Evolutionary conservation across 2,888 invertebrate genomes (phyloP).

Genomic region (Perizoma flavofasciatum): DNA sequence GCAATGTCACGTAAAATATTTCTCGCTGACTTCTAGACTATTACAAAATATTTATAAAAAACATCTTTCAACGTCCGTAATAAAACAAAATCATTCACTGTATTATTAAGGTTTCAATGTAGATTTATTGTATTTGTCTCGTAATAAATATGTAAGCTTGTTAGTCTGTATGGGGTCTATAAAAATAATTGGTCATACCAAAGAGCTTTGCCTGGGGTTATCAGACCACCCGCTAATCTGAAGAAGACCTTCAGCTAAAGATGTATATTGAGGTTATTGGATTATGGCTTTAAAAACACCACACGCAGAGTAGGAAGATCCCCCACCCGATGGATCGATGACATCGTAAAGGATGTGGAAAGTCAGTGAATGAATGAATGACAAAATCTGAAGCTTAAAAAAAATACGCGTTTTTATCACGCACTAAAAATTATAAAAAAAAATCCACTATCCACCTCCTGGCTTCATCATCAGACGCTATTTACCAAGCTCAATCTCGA

Average conservation of each 20-base stretch:
- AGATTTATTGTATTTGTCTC: conserved; percentile 65
- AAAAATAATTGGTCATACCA: conserved; percentile 52
- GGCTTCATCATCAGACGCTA: too few species aligned
- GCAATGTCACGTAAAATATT: not conserved
- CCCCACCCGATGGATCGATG: too few species aligned
- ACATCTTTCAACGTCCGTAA: conserved; percentile 39
- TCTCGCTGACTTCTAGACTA: conserved; percentile 3
- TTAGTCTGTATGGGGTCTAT: conserved; percentile 47
- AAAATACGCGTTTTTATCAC: too few species aligned
- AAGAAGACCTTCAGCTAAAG: conserved; percentile 4
- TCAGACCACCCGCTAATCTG: conserved; percentile 50
- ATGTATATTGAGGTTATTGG: conserved; percentile 7
- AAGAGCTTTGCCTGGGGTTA: conserved; percentile 46
- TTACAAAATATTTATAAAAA: conserved; percentile 33
- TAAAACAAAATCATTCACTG: conserved; percentile 41
- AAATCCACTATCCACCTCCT: too few species aligned
- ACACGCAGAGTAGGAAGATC: too few species aligned
- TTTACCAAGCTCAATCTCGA: too few species aligned
- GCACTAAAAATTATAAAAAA: too few species aligned
- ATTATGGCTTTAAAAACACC: not conserved
- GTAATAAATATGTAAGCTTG: conserved; percentile 57
- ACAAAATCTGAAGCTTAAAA: too few species aligned
- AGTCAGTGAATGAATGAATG: too few species aligned
- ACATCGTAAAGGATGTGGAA: too few species aligned
- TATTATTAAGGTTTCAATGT: conserved; percentile 60